These are phyloP conservation scores for Colius striatus DNA, from an alignment of 2,113 vertebrate genomes.

Conservation along the genomic window DNA sequence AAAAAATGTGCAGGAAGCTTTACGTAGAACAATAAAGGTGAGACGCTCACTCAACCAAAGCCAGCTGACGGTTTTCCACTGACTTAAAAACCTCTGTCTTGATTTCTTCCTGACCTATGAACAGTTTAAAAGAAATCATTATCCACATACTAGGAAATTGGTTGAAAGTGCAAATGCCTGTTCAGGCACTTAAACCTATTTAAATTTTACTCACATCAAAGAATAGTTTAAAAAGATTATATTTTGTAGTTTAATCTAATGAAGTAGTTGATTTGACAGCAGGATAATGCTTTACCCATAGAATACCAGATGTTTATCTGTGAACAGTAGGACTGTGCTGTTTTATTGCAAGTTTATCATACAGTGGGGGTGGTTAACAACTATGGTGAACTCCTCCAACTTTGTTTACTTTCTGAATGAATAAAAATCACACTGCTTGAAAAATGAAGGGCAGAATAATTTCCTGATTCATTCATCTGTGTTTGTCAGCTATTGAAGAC, in stretches of 20 bases:
- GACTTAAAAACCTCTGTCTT: background rate
- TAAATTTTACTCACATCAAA: background rate
- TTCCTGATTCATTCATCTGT: background rate
- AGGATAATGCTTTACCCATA: background rate
- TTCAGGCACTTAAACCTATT: background rate
- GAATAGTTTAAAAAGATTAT: background rate
- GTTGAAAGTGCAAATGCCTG: accelerated
- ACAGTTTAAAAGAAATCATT: background rate
- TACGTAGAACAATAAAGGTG: background rate
- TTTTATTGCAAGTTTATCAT: conserved; percentile 6
- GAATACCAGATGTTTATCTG: conserved; percentile 23
- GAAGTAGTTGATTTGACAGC: background rate
- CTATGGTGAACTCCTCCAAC: conserved; percentile 22
- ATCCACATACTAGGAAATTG: background rate
- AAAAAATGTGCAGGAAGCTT: background rate
- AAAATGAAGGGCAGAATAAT: background rate
- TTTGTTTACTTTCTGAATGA: conserved; percentile 42
- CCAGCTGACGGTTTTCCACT: background rate
- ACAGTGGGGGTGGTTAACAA: conserved; percentile 7
- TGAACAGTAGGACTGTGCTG: background rate
- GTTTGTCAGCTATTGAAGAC: background rate
- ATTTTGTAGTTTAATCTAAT: background rate
- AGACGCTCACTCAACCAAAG: background rate
- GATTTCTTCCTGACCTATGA: background rate
- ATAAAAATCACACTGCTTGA: background rate